Evolutionary conservation across 2,888 invertebrate genomes (phyloP).

Genomic region (Listrodromus nycthemerus): DNA sequence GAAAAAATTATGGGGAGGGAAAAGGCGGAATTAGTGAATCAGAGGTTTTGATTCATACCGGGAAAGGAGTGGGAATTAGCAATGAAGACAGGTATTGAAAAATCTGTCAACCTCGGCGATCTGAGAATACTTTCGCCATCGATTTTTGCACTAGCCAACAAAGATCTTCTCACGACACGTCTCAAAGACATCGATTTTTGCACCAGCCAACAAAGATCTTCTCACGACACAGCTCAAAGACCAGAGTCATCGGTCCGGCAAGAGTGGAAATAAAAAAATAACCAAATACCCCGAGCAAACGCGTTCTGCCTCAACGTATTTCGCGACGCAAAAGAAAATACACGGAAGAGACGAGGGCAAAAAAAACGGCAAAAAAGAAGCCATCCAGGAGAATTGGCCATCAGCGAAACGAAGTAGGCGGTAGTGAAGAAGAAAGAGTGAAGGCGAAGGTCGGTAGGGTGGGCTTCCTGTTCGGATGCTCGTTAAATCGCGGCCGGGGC

Average conservation of each 20-base stretch:
- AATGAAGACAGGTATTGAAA: too few species aligned
- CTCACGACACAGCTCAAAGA: neutral
- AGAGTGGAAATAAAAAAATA: neutral
- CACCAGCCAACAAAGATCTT: neutral
- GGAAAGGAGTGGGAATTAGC: neutral
- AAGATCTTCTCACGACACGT: too few species aligned
- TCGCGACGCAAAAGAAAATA: neutral
- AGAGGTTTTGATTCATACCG: neutral
- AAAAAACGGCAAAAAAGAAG: neutral
- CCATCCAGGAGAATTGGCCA: slow-evolving; percentile 18
- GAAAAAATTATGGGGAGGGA: neutral
- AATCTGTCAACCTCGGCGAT: too few species aligned
- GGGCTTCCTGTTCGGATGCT: slow-evolving; percentile 79
- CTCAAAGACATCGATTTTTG: neutral
- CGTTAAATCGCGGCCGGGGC: slow-evolving; percentile 81
- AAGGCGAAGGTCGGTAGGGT: slow-evolving; percentile 22
- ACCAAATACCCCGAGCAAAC: neutral
- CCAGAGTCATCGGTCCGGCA: neutral
- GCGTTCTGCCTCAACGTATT: neutral
- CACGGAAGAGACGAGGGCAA: neutral
- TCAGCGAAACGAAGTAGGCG: slow-evolving; percentile 22
- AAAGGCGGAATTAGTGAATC: too few species aligned
- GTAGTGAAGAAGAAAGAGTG: slow-evolving; percentile 20
- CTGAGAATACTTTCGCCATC: slow-evolving; percentile 76
- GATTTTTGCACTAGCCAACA: too few species aligned